Conservation (phyloP, 1,140 invertebrate species). For the Zaprionus ornatus region DNA sequence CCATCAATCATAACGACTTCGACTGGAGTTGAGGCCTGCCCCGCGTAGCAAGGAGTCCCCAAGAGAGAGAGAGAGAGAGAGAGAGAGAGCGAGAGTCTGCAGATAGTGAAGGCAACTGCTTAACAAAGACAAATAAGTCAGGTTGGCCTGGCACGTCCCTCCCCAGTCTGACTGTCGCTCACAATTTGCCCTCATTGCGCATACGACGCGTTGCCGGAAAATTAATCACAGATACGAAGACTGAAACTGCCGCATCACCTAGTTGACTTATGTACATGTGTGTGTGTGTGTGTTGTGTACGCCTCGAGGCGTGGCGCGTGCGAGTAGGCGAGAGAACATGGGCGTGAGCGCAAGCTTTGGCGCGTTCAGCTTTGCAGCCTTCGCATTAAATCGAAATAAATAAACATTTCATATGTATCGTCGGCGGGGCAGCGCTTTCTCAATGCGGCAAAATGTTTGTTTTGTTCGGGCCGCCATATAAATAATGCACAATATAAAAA, state of each 20-base stretch:
- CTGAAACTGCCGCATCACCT: constrained; percentile 46
- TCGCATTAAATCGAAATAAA: constrained; percentile 27
- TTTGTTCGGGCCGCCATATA: constrained; percentile 37
- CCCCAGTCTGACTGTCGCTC: constrained; percentile 25
- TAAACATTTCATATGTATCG: constrained; percentile 25
- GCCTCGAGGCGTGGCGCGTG: not conserved
- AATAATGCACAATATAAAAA: constrained; percentile 72
- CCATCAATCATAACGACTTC: constrained; percentile 68
- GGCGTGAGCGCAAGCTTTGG: not conserved
- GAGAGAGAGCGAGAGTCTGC: not conserved
- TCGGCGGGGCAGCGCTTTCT: not conserved
- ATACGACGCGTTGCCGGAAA: constrained; percentile 66
- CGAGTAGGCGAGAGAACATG: not conserved
- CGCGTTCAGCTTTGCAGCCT: constrained; percentile 26
- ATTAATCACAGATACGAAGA: constrained; percentile 64
- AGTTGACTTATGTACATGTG: constrained; percentile 16
- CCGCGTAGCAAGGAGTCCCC: not conserved
- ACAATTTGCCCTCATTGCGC: constrained; percentile 59
- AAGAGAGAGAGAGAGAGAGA: too few relatives aligned
- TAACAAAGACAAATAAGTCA: constrained; percentile 71
- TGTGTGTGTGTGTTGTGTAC: not conserved
- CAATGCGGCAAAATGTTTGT: constrained; percentile 39
- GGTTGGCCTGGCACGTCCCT: constrained; percentile 44
- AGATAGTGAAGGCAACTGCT: constrained; percentile 38
- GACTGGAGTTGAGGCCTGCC: not conserved